Base-by-base conservation (phyloP, 1,140 invertebrate genomes). In the Aphidius gifuensis region DNA sequence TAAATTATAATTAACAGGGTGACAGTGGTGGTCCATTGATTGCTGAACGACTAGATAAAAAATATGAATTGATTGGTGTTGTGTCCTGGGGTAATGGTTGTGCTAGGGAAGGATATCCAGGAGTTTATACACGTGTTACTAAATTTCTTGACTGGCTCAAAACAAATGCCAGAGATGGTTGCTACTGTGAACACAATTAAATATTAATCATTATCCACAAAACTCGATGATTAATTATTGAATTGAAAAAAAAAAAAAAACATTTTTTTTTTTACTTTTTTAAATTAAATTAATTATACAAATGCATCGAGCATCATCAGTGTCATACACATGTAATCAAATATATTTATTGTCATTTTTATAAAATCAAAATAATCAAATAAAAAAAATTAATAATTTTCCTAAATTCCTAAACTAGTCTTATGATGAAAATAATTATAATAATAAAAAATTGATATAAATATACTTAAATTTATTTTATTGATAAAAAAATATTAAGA, bases 11-110 rank as follows among this genome's bases (percentile, higher is more conserved):
- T 53, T 45, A 55, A 23, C 57, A 65, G 90, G 93, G 93, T 21
- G 93, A 97, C 75, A 94, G 92, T 69, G 94, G 93, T 60, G 93
- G 93, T n/a, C 93, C 93, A 4, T 75, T 96, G 11, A 86, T 93
- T 7, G 81, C 86, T 1, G 84, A 88, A 75, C 84, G 87, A 73
- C 80, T 85, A 63, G 86, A 90, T 68, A 88, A 90, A 73, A 86
- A 86, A 69, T 91, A 90, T 71, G 90, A 92, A 78, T 75, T 91
- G 48, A 92, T 92, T 68, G 91, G 90, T 9, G 61, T 81, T 16
- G 76, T 80, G 4, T 81, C 79, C 6, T 81, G 79, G 79, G 79
- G 78, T 3, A 79, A 80, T 46, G 79, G 79, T 49, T 81, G 79
- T 50, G 79, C 85, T 5, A 76, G 85, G 53, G 82, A 84, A 11